phyloP scores from a whole-genome alignment of 2,797 vertebrate genomes.

The Lindbergichthys nudifrons region DNA sequence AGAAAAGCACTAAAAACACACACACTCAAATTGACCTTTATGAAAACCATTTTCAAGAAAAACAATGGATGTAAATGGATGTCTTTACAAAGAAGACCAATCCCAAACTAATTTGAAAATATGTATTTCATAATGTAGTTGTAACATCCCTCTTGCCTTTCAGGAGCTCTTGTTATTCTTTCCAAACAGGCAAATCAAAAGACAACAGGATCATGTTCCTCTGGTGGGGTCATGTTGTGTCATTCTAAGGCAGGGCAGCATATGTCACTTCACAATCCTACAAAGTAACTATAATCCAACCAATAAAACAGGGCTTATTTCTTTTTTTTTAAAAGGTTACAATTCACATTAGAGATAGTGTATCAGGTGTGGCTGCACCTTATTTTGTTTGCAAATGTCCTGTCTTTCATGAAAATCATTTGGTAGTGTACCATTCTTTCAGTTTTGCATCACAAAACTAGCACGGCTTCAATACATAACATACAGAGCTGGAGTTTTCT shows the following conservation, averaged over 20 bases:
- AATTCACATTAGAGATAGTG: no score
- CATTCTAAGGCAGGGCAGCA: conserved; percentile 31
- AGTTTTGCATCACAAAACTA: not conserved
- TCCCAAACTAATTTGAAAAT: conserved; percentile 21
- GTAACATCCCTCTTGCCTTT: conserved; percentile 4
- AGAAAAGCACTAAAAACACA: conserved; percentile 18
- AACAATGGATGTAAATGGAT: conserved; percentile 2
- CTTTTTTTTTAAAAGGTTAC: no score
- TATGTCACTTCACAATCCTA: conserved; percentile 54
- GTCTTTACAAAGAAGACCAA: conserved; percentile 12
- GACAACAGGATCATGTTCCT: conserved; percentile 24
- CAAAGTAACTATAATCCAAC: conserved; percentile 67
- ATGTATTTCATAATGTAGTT: conserved; percentile 2
- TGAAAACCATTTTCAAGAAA: not conserved
- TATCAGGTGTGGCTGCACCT: conserved; percentile 20
- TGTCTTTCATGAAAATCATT: conserved; percentile 27
- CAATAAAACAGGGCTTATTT: conserved; percentile 22
- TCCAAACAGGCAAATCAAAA: conserved; percentile 12
- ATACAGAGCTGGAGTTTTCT: not conserved
- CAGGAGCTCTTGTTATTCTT: not conserved
- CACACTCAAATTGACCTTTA: conserved; percentile 22
- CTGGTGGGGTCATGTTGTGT: conserved; percentile 16
- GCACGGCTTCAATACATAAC: conserved; percentile 14
- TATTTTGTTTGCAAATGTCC: conserved; percentile 48
- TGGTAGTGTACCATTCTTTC: conserved; percentile 14